Evolutionary conservation across 2,113 vertebrate genomes (phyloP), one percentile per base, ranked within the genome.

Genomic region (Isurus oxyrinchus): DNA sequence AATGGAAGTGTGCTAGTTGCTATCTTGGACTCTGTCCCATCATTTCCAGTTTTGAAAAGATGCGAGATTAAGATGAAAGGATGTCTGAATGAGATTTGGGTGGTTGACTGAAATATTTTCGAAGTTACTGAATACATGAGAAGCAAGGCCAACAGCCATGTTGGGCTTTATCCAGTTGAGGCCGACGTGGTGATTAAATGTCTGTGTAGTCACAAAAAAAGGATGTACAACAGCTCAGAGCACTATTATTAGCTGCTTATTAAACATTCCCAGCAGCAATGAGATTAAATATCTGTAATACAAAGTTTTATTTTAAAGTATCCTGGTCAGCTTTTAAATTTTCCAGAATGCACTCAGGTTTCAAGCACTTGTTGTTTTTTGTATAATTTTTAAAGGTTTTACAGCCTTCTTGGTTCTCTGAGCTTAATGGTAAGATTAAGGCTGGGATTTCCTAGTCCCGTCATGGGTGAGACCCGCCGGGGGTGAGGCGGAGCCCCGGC

Each of bases 31-130:
- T 72, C 5, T 55, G 49, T 55, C 66, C 94, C 63, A 95, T 95
- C 67, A 95, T 95, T 95, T 72, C 49, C 67, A 72, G 27, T 95
- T 95, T 93, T 53, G 67, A 95, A 95, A 95, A 95, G 94, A 67
- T 69, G 23, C 55, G 25, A 55, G 44, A 95, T 95, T 49, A 53
- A 95, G 94, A 95, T 95, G 66, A 95, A 95, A 72, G 44, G 49
- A 72, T 95, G 94, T 55, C 67, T 95, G 67, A 35, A 67, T 95
- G 44, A 72, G 49, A 95, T 72, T 49, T 95, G 67, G 66, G 44
- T 49, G 94, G 40, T 91, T 91, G 88, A 59, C 88, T 57, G 27
- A 91, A 91, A 91, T 59, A 44, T 31, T 55, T 90, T 90, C 87
- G 57, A 90, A 91, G 88, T 91, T 91, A 91, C 57, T 91, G 88